A percentile compares a stretch with the other conserved stretches of the same genome.
Conservation (phyloP, 2,888 invertebrate species). For the Noctua janthina region DNA sequence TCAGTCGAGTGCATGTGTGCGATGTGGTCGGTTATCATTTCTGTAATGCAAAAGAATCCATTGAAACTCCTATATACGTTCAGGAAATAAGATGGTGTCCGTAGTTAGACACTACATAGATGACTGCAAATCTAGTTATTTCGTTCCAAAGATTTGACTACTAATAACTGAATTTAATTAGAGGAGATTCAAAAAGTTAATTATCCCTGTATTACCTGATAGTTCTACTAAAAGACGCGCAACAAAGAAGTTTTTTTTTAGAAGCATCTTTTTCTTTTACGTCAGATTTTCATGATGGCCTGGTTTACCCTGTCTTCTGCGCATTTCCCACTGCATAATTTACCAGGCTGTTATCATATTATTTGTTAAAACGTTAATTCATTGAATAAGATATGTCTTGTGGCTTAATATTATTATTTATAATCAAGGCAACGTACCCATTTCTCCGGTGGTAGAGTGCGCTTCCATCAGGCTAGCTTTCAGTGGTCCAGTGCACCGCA, state of each 20-base stretch:
- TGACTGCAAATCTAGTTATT: too few relatives aligned
- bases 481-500: conserved; percentile 84
- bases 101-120: background rate
- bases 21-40: conserved; percentile 91
- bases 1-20: conserved; percentile 90
- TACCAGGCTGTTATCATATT: background rate
- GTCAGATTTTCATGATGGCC: too few relatives aligned
- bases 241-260: too few relatives aligned
- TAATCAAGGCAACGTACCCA: conserved; percentile 82
- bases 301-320: too few relatives aligned
- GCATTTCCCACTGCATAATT: too few relatives aligned
- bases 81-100: background rate
- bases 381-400: background rate
- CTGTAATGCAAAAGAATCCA: conserved; percentile 77
- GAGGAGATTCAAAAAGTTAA: too few relatives aligned
- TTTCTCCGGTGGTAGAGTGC: conserved; percentile 91
- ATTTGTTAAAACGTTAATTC: background rate
- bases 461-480: conserved; percentile 89
- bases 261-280: too few relatives aligned
- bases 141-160: too few relatives aligned
- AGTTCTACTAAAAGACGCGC: too few relatives aligned
- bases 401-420: background rate
- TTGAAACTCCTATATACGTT: background rate
- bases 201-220: too few relatives aligned
- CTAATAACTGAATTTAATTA: too few relatives aligned